Evolutionary conservation across 2,113 vertebrate species (phyloP).

Genomic region (Menidia beryllina): DNA sequence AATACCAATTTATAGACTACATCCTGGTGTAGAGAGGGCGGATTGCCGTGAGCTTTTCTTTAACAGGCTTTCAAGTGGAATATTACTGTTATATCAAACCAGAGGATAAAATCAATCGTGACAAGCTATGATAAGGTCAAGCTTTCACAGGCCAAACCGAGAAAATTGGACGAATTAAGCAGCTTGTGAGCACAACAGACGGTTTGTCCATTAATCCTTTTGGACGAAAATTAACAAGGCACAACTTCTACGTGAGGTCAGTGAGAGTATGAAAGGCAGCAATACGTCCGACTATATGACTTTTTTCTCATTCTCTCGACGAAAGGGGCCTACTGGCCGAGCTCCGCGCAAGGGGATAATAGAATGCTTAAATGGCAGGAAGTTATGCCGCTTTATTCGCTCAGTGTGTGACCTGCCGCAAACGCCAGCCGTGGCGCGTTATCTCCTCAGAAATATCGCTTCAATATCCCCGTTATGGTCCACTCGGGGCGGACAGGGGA

Average conservation of each 20-base stretch:
- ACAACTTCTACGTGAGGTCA: conserved; percentile 28
- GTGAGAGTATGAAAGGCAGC: background rate
- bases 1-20: conserved; percentile 43
- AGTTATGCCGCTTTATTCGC: conserved; percentile 12
- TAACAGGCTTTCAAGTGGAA: conserved; percentile 24
- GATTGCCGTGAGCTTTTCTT: conserved; percentile 17
- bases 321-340: background rate
- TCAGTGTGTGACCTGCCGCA: background rate
- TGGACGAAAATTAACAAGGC: conserved; percentile 30
- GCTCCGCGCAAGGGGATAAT: background rate
- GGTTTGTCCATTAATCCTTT: conserved; percentile 6
- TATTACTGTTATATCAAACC: conserved; percentile 5
- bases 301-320: background rate
- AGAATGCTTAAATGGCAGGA: background rate
- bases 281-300: background rate
- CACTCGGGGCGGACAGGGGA: conserved; percentile 13
- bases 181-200: conserved; percentile 32
- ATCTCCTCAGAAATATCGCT: conserved; percentile 45
- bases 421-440: background rate
- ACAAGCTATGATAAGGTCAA: conserved; percentile 19
- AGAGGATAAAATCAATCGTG: background rate
- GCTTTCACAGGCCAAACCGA: background rate
- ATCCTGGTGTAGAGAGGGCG: background rate
- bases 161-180: conserved; percentile 24
- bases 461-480: conserved; percentile 42